phyloP scores from a whole-genome alignment of 2,797 vertebrate species.

The Schizothorax lantsangensis region DNA sequence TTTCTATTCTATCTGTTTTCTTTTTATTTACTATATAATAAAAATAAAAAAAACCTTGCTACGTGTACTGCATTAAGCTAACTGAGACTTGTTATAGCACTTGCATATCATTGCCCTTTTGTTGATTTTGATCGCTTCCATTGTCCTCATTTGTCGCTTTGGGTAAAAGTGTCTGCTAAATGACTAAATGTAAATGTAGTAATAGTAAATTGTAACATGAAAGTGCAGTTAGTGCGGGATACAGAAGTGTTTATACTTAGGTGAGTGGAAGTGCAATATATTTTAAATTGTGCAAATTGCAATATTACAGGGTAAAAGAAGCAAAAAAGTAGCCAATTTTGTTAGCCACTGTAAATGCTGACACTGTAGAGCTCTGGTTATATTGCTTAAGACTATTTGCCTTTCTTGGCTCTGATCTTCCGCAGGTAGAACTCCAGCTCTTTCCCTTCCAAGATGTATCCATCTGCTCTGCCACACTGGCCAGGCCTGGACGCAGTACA shows the following conservation, averaged over 20 bases:
- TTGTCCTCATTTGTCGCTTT: too few species aligned
- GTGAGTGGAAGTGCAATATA: neutral
- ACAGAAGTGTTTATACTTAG: neutral
- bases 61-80: too few species aligned
- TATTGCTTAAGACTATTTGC: conserved; percentile 34
- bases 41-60: too few species aligned
- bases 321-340: neutral
- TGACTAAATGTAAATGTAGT: too few species aligned
- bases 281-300: neutral
- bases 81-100: too few species aligned
- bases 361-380: neutral
- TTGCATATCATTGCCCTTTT: too few species aligned
- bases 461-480: neutral
- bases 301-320: neutral
- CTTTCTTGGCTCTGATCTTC: conserved; percentile 88
- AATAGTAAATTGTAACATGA: neutral
- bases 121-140: too few species aligned
- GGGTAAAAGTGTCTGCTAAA: too few species aligned
- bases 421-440: conserved; percentile 81
- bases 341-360: neutral
- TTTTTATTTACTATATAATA: too few species aligned
- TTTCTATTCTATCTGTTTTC: too few species aligned
- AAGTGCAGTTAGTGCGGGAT: neutral
- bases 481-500: neutral
- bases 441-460: conserved; percentile 8